phyloP scores from a whole-genome alignment of 2,888 invertebrate species.

The Andrena marginata region DNA sequence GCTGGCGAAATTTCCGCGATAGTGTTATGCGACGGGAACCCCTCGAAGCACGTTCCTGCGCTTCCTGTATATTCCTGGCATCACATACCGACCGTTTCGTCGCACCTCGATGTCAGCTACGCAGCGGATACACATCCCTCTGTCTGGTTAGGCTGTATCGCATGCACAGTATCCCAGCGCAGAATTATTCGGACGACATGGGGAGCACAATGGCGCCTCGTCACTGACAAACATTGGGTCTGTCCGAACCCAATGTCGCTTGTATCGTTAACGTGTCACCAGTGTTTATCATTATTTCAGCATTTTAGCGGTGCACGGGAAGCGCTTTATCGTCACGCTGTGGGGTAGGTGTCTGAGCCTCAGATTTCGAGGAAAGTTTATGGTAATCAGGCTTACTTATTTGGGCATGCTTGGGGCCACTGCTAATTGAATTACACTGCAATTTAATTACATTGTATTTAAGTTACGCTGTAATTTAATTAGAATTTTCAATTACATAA shows the following conservation, averaged over 20 bases:
- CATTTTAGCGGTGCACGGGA: too few relatives aligned
- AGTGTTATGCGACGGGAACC: constrained; percentile 71
- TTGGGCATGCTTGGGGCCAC: too few relatives aligned
- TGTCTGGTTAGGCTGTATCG: constrained; percentile 31
- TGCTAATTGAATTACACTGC: too few relatives aligned
- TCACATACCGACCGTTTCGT: constrained; percentile 74
- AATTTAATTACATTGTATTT: too few relatives aligned
- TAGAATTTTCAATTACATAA: too few relatives aligned
- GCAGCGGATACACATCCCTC: constrained; percentile 50
- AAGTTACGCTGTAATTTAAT: too few relatives aligned
- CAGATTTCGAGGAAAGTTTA: too few relatives aligned
- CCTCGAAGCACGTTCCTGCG: constrained; percentile 70
- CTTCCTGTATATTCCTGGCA: constrained; percentile 69
- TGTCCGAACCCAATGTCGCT: neutral
- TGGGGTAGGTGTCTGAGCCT: too few relatives aligned
- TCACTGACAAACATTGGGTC: constrained; percentile 5
- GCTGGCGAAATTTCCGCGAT: constrained; percentile 69
- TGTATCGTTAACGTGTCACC: neutral
- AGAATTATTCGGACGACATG: constrained; percentile 54
- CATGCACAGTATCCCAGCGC: constrained; percentile 19
- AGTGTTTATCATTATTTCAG: neutral
- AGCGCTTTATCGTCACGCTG: too few relatives aligned
- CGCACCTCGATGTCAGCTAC: constrained; percentile 64
- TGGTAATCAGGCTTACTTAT: too few relatives aligned
- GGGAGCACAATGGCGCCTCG: constrained; percentile 32